Evolutionary conservation across 2,888 invertebrate genomes (phyloP).

Genomic region (Thysanoteuthis rhombus): DNA sequence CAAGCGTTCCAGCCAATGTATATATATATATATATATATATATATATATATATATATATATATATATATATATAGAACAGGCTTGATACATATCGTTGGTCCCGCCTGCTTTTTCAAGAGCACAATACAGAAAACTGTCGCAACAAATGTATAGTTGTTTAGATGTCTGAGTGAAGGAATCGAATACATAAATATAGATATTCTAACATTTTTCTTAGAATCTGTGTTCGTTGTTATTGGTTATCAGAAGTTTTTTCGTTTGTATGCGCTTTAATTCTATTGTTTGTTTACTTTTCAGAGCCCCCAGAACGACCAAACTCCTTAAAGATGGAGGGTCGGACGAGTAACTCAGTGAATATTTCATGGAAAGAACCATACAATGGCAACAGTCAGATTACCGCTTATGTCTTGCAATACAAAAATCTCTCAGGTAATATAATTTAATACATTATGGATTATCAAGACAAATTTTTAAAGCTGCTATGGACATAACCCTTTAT

Average conservation of each 20-base stretch:
- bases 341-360: slow-evolving; percentile 84
- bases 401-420: slow-evolving; percentile 89
- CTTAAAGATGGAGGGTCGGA: slow-evolving; percentile 84
- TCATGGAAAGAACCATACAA: slow-evolving; percentile 85
- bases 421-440: slow-evolving; percentile 72
- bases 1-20: too few relatives aligned
- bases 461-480: too few relatives aligned
- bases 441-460: too few relatives aligned
- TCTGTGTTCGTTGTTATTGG: neutral
- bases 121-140: too few relatives aligned
- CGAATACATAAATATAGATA: neutral
- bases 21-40: neutral
- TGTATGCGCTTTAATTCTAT: neutral
- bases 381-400: slow-evolving; percentile 82
- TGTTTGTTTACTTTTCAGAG: slow-evolving; percentile 72
- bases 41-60: neutral
- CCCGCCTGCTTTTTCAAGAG: too few relatives aligned
- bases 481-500: too few relatives aligned
- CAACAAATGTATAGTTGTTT: too few relatives aligned
- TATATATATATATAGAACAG: neutral
- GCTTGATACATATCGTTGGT: too few relatives aligned
- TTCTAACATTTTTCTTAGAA: neutral
- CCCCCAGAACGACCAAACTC: slow-evolving; percentile 90
- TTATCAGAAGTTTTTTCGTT: neutral
- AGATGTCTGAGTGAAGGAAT: neutral